phyloP scores from a whole-genome alignment of 1,140 invertebrate species.

The Tribolium castaneum region DNA sequence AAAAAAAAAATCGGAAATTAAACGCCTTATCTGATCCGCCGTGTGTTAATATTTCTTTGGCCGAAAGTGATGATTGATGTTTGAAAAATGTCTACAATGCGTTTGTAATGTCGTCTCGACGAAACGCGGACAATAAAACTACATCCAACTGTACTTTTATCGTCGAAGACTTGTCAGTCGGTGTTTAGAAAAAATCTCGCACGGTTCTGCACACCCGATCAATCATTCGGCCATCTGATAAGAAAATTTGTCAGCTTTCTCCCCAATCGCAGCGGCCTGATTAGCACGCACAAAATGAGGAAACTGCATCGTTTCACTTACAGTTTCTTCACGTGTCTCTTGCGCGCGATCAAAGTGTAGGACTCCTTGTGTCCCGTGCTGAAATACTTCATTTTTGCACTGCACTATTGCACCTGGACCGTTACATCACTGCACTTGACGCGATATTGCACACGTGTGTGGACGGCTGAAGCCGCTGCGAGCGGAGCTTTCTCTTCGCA shows the following conservation, averaged over 20 bases:
- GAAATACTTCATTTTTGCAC: conserved; percentile 67
- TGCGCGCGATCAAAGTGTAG: conserved; percentile 67
- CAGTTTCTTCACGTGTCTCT: conserved; percentile 68
- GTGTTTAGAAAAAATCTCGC: background rate
- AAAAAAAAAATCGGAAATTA: background rate
- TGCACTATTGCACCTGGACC: conserved; percentile 26
- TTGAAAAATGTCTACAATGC: conserved; percentile 10
- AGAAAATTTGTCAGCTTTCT: background rate
- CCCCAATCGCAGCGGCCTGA: too few relatives aligned
- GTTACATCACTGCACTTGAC: conserved; percentile 11
- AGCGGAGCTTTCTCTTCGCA: background rate
- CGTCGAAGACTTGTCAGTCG: background rate
- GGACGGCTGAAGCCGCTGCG: background rate
- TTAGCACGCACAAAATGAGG: background rate
- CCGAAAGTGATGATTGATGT: conserved; percentile 11
- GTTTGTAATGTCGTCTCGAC: background rate
- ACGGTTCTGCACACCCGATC: background rate
- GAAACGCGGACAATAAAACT: conserved; percentile 4
- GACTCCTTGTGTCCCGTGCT: conserved; percentile 66
- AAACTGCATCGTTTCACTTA: conserved; percentile 53
- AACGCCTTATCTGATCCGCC: background rate
- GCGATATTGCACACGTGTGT: background rate
- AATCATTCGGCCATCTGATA: background rate
- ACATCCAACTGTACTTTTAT: conserved; percentile 12
- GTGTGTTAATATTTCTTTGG: background rate